Conservation (phyloP, 1,140 invertebrate genomes). For the Oppia nitens region DNA sequence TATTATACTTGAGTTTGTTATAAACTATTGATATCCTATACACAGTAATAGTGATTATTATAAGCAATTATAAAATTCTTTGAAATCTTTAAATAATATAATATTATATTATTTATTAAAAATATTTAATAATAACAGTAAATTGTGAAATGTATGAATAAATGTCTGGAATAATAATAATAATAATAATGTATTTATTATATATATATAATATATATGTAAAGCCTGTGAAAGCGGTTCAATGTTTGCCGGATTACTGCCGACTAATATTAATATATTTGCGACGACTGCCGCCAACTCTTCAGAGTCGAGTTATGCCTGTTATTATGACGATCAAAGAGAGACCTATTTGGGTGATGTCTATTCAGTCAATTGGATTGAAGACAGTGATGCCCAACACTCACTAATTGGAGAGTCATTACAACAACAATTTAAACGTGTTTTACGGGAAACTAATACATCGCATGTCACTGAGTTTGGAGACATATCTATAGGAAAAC, state of each 20-base stretch:
- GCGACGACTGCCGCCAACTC: conserved; percentile 46
- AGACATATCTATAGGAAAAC: conserved; percentile 30
- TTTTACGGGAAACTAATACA: conserved; percentile 39
- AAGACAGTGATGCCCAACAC: conserved; percentile 42
- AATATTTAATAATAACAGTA: background rate
- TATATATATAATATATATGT: background rate
- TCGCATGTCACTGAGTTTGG: conserved; percentile 44
- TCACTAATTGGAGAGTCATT: conserved; percentile 36
- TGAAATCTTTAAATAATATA: too few relatives aligned
- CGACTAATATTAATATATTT: conserved; percentile 39
- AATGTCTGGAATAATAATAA: background rate
- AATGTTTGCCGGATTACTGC: conserved; percentile 43
- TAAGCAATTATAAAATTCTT: too few relatives aligned
- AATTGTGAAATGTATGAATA: background rate
- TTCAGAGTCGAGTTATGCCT: conserved; percentile 41
- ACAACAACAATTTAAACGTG: conserved; percentile 37
- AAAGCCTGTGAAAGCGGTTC: conserved; percentile 42
- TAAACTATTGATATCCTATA: too few relatives aligned
- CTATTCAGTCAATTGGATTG: conserved; percentile 49
- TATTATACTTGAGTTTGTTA: too few relatives aligned
- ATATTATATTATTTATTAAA: background rate
- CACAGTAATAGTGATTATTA: too few relatives aligned
- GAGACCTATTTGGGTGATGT: conserved; percentile 41
- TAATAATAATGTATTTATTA: background rate
- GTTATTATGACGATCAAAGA: conserved; percentile 36